A percentile compares a stretch with the other conserved stretches of the same genome.
These are phyloP conservation scores for Sula dactylatra DNA, from an alignment of 2,113 vertebrate genomes.

Conservation along the genomic window DNA sequence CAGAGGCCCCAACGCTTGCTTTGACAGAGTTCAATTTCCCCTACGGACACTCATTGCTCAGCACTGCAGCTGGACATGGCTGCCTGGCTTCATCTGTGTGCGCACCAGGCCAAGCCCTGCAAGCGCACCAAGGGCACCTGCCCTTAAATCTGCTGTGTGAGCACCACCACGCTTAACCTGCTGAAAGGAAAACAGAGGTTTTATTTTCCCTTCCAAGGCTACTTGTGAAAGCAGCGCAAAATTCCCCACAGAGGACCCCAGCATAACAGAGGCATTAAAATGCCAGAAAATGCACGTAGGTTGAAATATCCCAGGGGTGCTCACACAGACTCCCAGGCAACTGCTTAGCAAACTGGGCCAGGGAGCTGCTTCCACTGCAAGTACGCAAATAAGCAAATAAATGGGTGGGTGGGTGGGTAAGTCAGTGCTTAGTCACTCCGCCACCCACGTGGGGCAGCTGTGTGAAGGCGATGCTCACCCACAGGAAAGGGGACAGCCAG, in stretches of 20 bases:
- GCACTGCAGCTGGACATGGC: fast-evolving
- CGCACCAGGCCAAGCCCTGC: neutral
- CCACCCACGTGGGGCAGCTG: fast-evolving
- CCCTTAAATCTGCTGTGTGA: neutral
- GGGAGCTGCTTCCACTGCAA: neutral
- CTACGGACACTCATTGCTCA: neutral
- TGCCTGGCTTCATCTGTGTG: neutral
- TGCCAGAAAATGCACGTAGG: neutral
- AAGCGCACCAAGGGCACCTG: neutral
- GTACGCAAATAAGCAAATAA: neutral
- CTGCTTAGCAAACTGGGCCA: neutral
- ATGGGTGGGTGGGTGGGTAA: neutral
- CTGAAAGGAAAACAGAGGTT: neutral
- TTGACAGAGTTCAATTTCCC: neutral
- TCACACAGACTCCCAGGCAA: neutral
- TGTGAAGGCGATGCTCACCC: neutral
- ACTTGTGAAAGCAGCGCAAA: neutral
- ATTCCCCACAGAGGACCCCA: neutral
- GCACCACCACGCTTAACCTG: neutral
- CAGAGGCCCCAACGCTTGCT: neutral
- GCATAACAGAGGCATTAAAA: neutral
- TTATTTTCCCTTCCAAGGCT: neutral
- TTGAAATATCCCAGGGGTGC: neutral
- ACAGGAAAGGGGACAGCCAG: neutral
- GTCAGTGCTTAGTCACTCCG: neutral